Percentiles rank a stretch among this genome's conserved stretches.
Conservation (phyloP, 2,797 vertebrate species). For the Iguana delicatissima region DNA sequence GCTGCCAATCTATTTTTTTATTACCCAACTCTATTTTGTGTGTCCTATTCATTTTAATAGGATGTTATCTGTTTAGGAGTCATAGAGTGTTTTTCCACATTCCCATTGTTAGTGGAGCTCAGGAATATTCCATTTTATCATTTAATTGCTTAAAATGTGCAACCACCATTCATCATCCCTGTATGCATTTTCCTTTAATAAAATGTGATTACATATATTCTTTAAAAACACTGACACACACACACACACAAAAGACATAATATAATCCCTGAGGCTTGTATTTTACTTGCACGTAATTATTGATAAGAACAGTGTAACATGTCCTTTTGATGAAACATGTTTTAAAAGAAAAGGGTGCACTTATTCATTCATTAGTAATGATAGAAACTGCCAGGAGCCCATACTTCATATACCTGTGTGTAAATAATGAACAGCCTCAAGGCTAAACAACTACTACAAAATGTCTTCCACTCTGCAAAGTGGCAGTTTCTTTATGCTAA, state of each 20-base stretch:
- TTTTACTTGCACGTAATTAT: constrained; percentile 71
- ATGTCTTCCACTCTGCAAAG: constrained; percentile 63
- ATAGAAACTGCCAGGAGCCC: constrained; percentile 70
- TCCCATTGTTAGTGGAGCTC: constrained; percentile 48
- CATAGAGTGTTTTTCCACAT: constrained; percentile 14
- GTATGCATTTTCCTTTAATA: constrained; percentile 62
- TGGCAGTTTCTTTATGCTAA: constrained; percentile 67
- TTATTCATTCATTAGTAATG: constrained; percentile 74
- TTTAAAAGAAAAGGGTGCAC: constrained; percentile 48
- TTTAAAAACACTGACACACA: constrained; percentile 31
- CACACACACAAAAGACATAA: constrained; percentile 36
- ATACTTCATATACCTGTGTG: constrained; percentile 68
- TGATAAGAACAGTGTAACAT: constrained; percentile 71
- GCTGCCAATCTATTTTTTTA: constrained; percentile 40
- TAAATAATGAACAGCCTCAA: constrained; percentile 70
- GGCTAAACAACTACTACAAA: constrained; percentile 65
- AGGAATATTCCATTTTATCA: constrained; percentile 55
- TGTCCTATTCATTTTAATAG: constrained; percentile 37
- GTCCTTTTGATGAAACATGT: constrained; percentile 64
- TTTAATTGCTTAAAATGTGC: constrained; percentile 72
- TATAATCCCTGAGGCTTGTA: constrained; percentile 55
- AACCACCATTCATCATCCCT: constrained; percentile 65
- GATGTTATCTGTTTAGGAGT: constrained; percentile 47
- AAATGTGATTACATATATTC: constrained; percentile 56
- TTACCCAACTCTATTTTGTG: constrained; percentile 41